Conservation (phyloP, 2,888 invertebrate genomes). For the Cryptocephalus moraei region DNA sequence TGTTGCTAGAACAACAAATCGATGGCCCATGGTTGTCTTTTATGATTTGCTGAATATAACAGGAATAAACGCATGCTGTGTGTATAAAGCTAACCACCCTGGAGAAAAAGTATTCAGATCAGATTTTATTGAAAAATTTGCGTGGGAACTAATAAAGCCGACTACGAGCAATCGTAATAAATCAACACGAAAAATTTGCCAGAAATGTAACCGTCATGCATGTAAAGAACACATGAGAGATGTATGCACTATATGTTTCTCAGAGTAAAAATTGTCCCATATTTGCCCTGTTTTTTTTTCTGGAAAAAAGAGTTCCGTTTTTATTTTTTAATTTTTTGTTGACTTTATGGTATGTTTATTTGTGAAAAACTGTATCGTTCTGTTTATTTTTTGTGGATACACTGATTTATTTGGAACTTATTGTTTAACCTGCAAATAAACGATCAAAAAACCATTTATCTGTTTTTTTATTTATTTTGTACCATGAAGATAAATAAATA, state of each 20-base stretch:
- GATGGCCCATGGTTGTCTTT: neutral
- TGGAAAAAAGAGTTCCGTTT: too few relatives aligned
- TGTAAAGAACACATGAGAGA: neutral
- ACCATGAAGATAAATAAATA: too few relatives aligned
- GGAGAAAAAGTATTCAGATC: neutral
- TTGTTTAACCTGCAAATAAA: too few relatives aligned
- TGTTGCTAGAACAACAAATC: neutral
- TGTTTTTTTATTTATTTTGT: too few relatives aligned
- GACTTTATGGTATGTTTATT: neutral
- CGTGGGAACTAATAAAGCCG: neutral
- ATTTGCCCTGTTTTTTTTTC: neutral
- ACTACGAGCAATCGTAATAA: neutral
- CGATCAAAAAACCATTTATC: too few relatives aligned
- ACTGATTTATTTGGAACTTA: too few relatives aligned
- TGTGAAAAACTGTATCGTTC: neutral
- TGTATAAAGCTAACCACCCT: neutral
- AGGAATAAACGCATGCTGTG: neutral
- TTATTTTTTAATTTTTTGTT: neutral
- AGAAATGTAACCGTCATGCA: neutral
- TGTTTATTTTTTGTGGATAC: neutral
- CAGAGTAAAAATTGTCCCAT: neutral
- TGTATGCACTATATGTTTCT: neutral
- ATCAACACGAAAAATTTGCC: neutral
- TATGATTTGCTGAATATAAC: neutral
- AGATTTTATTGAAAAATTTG: neutral